Evolutionary conservation across 2,888 invertebrate genomes (phyloP).

Genomic region (Ashinkailepas kermadecensis): DNA sequence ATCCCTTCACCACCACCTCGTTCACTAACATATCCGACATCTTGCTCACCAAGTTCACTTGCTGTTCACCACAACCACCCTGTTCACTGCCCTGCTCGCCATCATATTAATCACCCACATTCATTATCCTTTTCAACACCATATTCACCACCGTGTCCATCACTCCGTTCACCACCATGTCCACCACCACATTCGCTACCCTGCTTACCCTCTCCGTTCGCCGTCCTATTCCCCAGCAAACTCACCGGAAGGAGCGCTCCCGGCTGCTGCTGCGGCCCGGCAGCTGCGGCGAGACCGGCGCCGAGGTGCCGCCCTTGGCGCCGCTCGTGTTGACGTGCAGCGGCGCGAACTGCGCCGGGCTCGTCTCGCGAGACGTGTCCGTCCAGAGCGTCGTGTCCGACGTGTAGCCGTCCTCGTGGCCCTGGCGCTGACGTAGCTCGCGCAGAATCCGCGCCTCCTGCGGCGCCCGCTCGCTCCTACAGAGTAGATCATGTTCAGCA

Average conservation of each 20-base stretch:
- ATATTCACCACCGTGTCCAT: too few relatives aligned
- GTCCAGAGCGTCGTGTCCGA: slow-evolving; percentile 71
- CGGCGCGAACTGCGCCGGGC: slow-evolving; percentile 47
- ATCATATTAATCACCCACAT: too few relatives aligned
- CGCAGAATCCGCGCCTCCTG: slow-evolving; percentile 57
- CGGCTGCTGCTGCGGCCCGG: slow-evolving; percentile 47
- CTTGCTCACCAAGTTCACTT: too few relatives aligned
- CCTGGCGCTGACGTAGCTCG: slow-evolving; percentile 46
- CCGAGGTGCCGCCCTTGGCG: slow-evolving; percentile 23
- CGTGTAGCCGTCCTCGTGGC: slow-evolving; percentile 57
- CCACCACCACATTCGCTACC: too few relatives aligned
- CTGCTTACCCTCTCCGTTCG: too few relatives aligned
- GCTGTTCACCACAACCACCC: too few relatives aligned
- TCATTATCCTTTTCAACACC: too few relatives aligned
- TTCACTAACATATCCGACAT: too few relatives aligned
- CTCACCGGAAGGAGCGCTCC: slow-evolving; percentile 40
- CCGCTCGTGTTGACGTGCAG: slow-evolving; percentile 56
- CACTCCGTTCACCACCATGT: background rate
- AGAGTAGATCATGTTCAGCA: too few relatives aligned
- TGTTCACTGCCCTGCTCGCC: too few relatives aligned
- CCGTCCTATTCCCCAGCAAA: too few relatives aligned
- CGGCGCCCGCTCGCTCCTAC: slow-evolving; percentile 53
- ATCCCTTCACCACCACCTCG: too few relatives aligned
- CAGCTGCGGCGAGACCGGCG: slow-evolving; percentile 47
- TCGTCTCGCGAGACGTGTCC: slow-evolving; percentile 48